Evolutionary conservation across 2,113 vertebrate genomes (phyloP).

Genomic region (Ivindomyrus marchei): DNA sequence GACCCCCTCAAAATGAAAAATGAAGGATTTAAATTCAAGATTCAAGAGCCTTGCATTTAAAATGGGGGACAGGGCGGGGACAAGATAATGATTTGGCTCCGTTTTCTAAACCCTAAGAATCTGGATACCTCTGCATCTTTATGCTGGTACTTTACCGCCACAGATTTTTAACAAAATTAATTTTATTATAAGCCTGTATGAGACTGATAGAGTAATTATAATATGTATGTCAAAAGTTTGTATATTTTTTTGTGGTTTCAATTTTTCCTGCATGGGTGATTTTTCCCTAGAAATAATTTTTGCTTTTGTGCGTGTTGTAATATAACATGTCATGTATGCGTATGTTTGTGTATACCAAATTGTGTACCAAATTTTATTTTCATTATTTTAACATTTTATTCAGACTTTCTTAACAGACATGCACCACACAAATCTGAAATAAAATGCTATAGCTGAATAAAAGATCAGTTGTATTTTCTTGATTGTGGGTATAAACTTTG

Average conservation of each 20-base stretch:
- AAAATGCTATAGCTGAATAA: neutral
- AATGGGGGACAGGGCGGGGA: conserved; percentile 19
- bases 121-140: neutral
- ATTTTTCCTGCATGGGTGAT: conserved; percentile 59
- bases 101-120: conserved; percentile 16
- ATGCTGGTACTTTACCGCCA: neutral
- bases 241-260: conserved; percentile 54
- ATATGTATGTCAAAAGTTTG: conserved; percentile 27
- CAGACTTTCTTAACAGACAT: neutral
- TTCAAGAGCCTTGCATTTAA: conserved; percentile 45
- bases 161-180: neutral
- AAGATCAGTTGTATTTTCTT: neutral
- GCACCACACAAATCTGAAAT: neutral
- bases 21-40: conserved; percentile 53
- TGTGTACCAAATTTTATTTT: conserved; percentile 51
- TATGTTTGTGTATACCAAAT: conserved; percentile 1
- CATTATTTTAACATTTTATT: conserved; percentile 58
- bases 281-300: conserved; percentile 51
- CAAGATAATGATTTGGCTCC: conserved; percentile 33
- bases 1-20: conserved; percentile 48
- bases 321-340: conserved; percentile 45
- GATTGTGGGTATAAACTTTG: neutral
- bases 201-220: neutral
- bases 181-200: conserved; percentile 28
- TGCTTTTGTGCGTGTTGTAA: conserved; percentile 48